Base-by-base conservation (phyloP, 2,113 vertebrate species). In the Struthio camelus region DNA sequence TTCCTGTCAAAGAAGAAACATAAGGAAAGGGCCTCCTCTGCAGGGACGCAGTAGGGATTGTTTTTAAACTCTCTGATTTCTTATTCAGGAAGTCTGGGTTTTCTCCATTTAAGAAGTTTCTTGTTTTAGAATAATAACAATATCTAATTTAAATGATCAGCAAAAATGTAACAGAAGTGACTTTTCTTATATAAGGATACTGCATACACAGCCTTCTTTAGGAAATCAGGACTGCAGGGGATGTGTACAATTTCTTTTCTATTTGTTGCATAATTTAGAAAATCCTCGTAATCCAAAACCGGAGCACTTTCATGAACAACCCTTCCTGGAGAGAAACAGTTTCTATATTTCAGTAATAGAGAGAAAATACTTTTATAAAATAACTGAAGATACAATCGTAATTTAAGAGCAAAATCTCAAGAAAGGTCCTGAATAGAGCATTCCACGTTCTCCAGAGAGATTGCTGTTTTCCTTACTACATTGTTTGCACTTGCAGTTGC, bases 191-290 rank as follows among this genome's bases (percentile, higher is more conserved):
- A 10, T 44, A 19, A 14, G 2, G 15, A 27, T 85, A 83, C 50
- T 92, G 84, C 90, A 88, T 69, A 61, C 48, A 14, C 70, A 92
- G 83, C 88, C 80, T 93, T 86, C 93, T 75, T 23, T 46, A 36
- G 40, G 89, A 94, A 83, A 77, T 34, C 59, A 76, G 70, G 73
- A 87, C 92, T 85, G 66, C 84, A 69, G 91, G 91, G 85, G 91
- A 85, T 90, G 59, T 85, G 72, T 85, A 78, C 83, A 81, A 44
- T 82, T 87, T 82, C 69, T 94, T 40, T 48, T 88, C 48, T 67
- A 30, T 87, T 93, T 94, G 69, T 93, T 97, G 80, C 73, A 89
- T 92, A 86, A 90, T 77, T 81, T 82, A 90, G 80, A 94, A 95
- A 94, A 95, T 72, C 50, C 64, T 67, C n/a, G 24, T 91, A 90